Base-by-base conservation (phyloP, 2,797 vertebrate species). In the Chromobotia macracanthus region DNA sequence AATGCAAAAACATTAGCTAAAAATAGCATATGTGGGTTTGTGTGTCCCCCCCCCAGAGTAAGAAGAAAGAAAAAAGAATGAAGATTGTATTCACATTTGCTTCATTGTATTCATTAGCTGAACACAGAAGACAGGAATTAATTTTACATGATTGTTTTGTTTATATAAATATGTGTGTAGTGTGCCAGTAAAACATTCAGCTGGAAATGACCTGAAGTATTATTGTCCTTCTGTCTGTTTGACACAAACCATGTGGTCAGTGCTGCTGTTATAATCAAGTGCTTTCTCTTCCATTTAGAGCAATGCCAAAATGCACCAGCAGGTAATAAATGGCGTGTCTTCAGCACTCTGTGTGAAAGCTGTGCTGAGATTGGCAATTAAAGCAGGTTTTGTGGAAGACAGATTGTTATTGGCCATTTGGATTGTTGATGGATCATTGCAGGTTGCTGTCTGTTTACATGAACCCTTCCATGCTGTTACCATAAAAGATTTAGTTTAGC, bases 251-350 rank as follows among this genome's bases (percentile, higher is more conserved):
- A 15, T 10, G 23, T 55, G 19, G 15, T 67, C 21, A 31, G 18
- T 46, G 23, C 18, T 48, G 31, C 15, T n/a, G 38, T 15, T 13
- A 15, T 56, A 21, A 66, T 51, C 41, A 60, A 69, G 55, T 48
- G 10, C 38, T 60, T 15, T 61, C 44, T 61, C 55, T n/a, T 28
- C 15, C 69, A 51, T 69, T 60, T 50, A 69, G 25, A 50, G 15
- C 44, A 23, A 46, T n/a, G 28, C n/a, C 56, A 63, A 51, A 63
- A 61, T 15, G 21, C 28, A 63, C 28, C 67, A 78, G 66, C 46
- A 63, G 67, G 44, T 61, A 46, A 71, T 78, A 61, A 69, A 77
- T 35, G 41, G 35, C 41, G 41, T n/a, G 50, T 60, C 75, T 60
- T 77, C 41, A 77, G 55, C 25, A 51, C 76, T 71, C 28, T 53